A percentile compares a stretch with the other conserved stretches of the same genome.
These are phyloP conservation scores for Pseudopleuronectes americanus DNA, from an alignment of 2,797 vertebrate genomes.

Conservation along the genomic window DNA sequence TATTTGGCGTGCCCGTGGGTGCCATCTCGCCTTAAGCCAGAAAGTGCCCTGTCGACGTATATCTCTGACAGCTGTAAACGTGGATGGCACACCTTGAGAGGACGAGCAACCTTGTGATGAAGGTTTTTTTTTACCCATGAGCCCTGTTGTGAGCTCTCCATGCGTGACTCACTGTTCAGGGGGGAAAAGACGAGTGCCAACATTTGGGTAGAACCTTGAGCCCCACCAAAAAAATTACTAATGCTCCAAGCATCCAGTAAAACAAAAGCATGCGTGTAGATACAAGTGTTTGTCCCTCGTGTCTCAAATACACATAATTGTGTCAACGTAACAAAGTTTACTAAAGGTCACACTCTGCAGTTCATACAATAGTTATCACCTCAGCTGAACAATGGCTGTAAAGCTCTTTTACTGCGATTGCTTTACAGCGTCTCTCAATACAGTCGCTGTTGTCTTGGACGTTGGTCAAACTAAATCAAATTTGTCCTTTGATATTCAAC, in stretches of 20 bases:
- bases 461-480: neutral
- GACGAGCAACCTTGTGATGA: slow-evolving; percentile 25
- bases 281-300: neutral
- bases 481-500: neutral
- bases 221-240: slow-evolving; percentile 57
- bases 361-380: slow-evolving; percentile 50
- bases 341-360: slow-evolving; percentile 35
- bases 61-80: slow-evolving; percentile 33
- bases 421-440: slow-evolving; percentile 34
- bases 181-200: slow-evolving; percentile 1
- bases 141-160: neutral
- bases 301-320: neutral
- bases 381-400: slow-evolving; percentile 51
- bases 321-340: slow-evolving; percentile 7
- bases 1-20: slow-evolving; percentile 44
- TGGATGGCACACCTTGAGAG: slow-evolving; percentile 44
- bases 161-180: slow-evolving; percentile 41
- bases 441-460: slow-evolving; percentile 12
- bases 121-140: no score
- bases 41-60: slow-evolving; percentile 25
- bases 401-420: slow-evolving; percentile 42
- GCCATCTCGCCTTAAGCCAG: neutral
- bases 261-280: neutral
- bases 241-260: slow-evolving; percentile 39
- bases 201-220: slow-evolving; percentile 64